Evolutionary conservation across 2,888 invertebrate genomes (phyloP), one percentile per base, ranked within the genome.

Genomic region (Vanessa cardui): DNA sequence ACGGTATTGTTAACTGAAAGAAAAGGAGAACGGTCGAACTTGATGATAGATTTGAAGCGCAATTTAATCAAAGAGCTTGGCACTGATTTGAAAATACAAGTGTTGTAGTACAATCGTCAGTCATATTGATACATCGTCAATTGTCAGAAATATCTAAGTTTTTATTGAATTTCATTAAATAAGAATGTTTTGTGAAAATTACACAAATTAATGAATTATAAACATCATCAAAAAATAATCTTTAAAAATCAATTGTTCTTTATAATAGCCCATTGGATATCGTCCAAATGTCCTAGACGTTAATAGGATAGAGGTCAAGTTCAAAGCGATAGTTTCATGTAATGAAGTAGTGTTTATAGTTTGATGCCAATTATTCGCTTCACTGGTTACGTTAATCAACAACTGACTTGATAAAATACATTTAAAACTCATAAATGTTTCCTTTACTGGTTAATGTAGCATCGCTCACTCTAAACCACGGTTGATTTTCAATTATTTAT

Each of bases 271-370:
- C 45, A 56, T 66, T 66, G 66, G 60, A 66, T 47, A 26, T 46
- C 16, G 31, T 66, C 54, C 54, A 66, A 61, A 54, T 54, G 56
- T 21, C 61, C 60, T 56, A 66, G 59, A 44, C 47, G 52, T 46
- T 54, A 50, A 31, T 50, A 54, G 45, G 15, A 45, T 61, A 61
- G 21, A 58, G 65, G 65, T 66, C 65, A 66, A 66, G 65, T 66
- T 66, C 60, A 66, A 60, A 56, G 18, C 18, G 56, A 56, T n/a
- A 31, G 20, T 65, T 65, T 46, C 18, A 44, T 52, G 31, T 46
- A 52, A 58, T 47, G 39, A 54, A 45, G 12, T 62, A 62, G 26
- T 26, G 16, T 26, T 26, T 18, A 49, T 58, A 44, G 15, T 21
- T 20, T 21, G 21, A 52, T 52, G 44, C 33, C 50, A 45, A 64